Conservation (phyloP, 1,140 invertebrate genomes). For the Microvelia longipes region DNA sequence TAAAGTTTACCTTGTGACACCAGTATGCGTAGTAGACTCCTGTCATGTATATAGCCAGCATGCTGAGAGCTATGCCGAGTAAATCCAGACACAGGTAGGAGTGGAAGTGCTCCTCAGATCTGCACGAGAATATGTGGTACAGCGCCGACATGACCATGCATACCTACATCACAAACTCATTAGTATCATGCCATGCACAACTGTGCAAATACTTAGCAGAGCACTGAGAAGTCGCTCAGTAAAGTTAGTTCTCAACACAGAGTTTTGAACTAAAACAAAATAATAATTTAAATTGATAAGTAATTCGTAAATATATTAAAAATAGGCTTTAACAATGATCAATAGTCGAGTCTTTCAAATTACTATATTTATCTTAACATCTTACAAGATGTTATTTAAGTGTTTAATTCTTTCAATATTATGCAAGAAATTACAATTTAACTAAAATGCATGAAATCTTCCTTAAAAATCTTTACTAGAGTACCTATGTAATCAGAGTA, state of each 20-base stretch:
- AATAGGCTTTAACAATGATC: no score
- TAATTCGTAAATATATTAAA: no score
- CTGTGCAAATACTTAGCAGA: not conserved
- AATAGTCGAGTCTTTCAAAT: no score
- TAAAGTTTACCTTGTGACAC: constrained; percentile 63
- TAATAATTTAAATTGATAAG: not conserved
- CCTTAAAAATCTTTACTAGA: no score
- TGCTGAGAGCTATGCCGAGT: constrained; percentile 79
- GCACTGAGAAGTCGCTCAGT: not conserved
- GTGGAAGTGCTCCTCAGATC: constrained; percentile 71
- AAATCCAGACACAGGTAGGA: constrained; percentile 81
- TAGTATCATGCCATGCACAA: not conserved
- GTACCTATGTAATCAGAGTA: no score
- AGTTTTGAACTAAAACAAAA: not conserved
- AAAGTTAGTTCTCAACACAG: not conserved
- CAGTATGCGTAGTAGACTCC: constrained; percentile 95
- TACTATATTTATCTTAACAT: no score
- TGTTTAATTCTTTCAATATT: no score
- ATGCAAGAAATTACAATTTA: no score
- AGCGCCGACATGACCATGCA: constrained; percentile 85
- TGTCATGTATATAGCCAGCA: constrained; percentile 85
- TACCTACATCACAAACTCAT: constrained; percentile 42
- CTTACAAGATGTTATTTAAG: no score
- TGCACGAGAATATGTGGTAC: constrained; percentile 88
- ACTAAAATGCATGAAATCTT: no score